Conservation (phyloP, 2,888 invertebrate genomes). For the Piscicola geometra region DNA sequence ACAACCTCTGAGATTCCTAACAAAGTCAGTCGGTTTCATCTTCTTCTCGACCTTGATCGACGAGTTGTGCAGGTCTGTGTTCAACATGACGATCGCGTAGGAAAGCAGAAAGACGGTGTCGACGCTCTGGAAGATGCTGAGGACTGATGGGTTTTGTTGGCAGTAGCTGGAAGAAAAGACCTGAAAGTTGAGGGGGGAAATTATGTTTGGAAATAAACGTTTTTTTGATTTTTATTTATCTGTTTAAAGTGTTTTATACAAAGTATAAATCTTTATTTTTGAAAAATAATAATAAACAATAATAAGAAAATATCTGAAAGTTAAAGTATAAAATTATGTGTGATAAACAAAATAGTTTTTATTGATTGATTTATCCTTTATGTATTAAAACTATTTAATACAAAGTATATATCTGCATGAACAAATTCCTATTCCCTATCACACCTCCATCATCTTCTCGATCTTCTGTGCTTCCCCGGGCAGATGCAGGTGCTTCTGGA, state of each 20-base stretch:
- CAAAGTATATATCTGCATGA: too few relatives aligned
- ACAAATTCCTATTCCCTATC: not conserved
- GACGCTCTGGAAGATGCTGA: slow-evolving; percentile 63
- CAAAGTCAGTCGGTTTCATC: slow-evolving; percentile 92
- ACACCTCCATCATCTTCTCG: slow-evolving; percentile 83
- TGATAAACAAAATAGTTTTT: not conserved
- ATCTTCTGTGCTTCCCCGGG: slow-evolving; percentile 98
- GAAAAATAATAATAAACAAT: too few relatives aligned
- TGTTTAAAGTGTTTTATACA: too few relatives aligned
- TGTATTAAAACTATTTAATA: too few relatives aligned
- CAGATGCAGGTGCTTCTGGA: slow-evolving; percentile 92
- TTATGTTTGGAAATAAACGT: too few relatives aligned
- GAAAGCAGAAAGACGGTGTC: slow-evolving; percentile 70
- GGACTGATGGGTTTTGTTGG: slow-evolving; percentile 85
- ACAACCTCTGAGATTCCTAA: slow-evolving; percentile 78
- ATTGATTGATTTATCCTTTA: not conserved
- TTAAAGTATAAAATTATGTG: not conserved
- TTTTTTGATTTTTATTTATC: too few relatives aligned
- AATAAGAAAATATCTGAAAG: not conserved
- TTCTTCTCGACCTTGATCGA: slow-evolving; percentile 82
- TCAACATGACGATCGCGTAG: slow-evolving; percentile 93
- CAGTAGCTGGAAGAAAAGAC: slow-evolving; percentile 84
- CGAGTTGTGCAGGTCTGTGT: slow-evolving; percentile 94
- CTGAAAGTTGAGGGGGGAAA: slow-evolving; percentile 41
- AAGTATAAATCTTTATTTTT: too few relatives aligned